These are phyloP conservation scores for Hesperia comma DNA, from an alignment of 2,888 invertebrate genomes.

Conservation along the genomic window DNA sequence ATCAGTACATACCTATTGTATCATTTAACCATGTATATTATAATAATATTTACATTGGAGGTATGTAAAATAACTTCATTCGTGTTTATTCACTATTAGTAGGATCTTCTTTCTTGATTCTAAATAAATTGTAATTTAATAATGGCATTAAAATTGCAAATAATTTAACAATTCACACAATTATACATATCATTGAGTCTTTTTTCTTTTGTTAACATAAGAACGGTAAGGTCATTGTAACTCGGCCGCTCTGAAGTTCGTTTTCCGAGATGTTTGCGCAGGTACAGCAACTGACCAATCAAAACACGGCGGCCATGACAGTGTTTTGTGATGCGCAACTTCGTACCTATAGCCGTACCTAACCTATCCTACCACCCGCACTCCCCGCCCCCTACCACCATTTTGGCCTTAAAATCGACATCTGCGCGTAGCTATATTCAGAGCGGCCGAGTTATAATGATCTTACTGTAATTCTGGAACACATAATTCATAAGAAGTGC, in stretches of 20 bases:
- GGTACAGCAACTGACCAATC: no score
- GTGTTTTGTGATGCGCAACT: no score
- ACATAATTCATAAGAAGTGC: slow-evolving; percentile 10
- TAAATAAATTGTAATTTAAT: slow-evolving; percentile 56
- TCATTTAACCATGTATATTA: slow-evolving; percentile 3
- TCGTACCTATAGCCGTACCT: no score
- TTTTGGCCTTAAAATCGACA: no score
- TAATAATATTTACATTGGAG: slow-evolving; percentile 32
- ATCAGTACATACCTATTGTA: slow-evolving; percentile 29
- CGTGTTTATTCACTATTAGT: slow-evolving; percentile 23
- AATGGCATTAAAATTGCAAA: slow-evolving; percentile 58
- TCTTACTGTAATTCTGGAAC: slow-evolving; percentile 6
- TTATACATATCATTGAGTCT: slow-evolving; percentile 4
- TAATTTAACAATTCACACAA: slow-evolving; percentile 11
- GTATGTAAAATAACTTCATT: slow-evolving; percentile 32
- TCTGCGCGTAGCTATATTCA: no score
- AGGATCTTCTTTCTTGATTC: slow-evolving; percentile 33
- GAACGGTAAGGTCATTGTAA: no score
- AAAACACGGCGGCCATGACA: no score
- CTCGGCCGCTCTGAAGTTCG: no score
- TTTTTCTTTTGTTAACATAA: slow-evolving; percentile 12
- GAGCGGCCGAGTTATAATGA: no score
- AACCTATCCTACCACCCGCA: no score
- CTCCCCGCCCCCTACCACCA: no score
- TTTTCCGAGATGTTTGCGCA: no score